These are phyloP conservation scores for Orientallactaga bullata DNA, from an alignment of 2,113 vertebrate genomes.

Conservation along the genomic window DNA sequence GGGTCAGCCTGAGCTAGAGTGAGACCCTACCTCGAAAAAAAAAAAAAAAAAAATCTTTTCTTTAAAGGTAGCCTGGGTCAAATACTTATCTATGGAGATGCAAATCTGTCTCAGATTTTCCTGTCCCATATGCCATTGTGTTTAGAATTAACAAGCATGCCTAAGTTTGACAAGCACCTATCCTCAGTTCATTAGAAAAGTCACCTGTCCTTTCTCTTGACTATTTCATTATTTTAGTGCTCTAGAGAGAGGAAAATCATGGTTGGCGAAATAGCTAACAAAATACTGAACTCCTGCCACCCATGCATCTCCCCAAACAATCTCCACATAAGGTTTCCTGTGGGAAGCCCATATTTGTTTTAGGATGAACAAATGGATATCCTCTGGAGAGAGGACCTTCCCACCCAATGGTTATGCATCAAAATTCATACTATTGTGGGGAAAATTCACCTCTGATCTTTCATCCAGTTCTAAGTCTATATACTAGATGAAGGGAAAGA, in stretches of 20 bases:
- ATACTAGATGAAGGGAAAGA: neutral
- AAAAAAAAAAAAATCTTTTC: neutral
- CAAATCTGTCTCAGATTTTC: neutral
- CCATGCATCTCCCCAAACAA: neutral
- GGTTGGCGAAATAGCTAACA: neutral
- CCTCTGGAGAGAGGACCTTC: neutral
- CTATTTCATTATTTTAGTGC: neutral
- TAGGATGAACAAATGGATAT: neutral
- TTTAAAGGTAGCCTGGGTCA: neutral
- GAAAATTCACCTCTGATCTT: slow-evolving; percentile 38
- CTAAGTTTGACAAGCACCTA: neutral
- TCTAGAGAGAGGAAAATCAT: neutral
- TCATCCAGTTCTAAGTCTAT: slow-evolving; percentile 43
- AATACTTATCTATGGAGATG: neutral
- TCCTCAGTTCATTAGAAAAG: neutral
- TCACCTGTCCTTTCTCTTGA: neutral
- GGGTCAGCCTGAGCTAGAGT: no score
- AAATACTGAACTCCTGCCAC: neutral
- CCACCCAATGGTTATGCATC: neutral
- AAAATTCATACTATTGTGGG: neutral
- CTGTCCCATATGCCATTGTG: neutral
- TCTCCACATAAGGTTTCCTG: neutral
- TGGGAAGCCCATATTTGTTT: neutral
- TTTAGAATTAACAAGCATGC: neutral
- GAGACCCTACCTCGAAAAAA: no score